These are phyloP conservation scores for human DNA, from an alignment of 2,113 vertebrate genomes.

Conservation along the genomic window GRCh38 chr15:82784501-82785000, in stretches of 20 bases:
- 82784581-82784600: too few relatives aligned
- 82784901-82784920: not conserved
- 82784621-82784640: not conserved
- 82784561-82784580: not conserved
- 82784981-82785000: not conserved
- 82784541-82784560: not conserved
- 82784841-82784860: not conserved
- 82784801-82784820: not conserved
- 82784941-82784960: not conserved
- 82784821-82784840: not conserved
- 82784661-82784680: not conserved
- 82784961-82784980: not conserved
- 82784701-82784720: not conserved
- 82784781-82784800: not conserved
- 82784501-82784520: too few relatives aligned
- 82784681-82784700: not conserved
- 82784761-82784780: not conserved
- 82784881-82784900: accelerated
- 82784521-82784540: too few relatives aligned
- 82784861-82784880: not conserved
- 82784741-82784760: not conserved
- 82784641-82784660: not conserved
- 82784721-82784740: not conserved
- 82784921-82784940: not conserved
- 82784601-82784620: not conserved